phyloP scores from a whole-genome alignment of 35 echinoderm and acorn worm genomes.

The Strongylocentrotus purpuratus region DNA sequence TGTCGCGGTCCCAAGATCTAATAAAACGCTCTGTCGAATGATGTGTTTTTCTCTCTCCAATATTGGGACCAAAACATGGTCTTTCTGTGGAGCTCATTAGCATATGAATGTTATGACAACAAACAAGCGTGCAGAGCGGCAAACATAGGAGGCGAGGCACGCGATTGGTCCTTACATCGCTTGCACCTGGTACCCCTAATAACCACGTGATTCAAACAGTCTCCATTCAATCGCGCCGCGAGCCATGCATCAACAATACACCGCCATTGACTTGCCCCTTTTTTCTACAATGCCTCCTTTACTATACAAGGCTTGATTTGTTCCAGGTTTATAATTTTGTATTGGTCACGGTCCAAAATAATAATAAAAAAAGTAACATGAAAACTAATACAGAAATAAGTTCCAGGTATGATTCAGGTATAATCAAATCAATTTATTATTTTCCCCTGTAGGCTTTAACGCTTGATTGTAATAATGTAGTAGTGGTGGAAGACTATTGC shows the following conservation, averaged over 20 bases:
- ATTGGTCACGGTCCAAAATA: neutral
- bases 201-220: constrained; percentile 46
- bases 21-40: neutral
- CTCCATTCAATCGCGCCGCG: constrained; percentile 27
- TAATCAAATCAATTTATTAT: neutral
- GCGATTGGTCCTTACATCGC: constrained; percentile 30
- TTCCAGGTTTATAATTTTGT: neutral
- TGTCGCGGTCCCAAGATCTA: neutral
- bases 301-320: neutral
- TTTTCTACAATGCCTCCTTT: neutral
- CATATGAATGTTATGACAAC: constrained; percentile 39
- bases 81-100: neutral
- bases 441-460: neutral
- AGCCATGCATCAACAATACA: constrained; percentile 10
- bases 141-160: neutral
- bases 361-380: neutral
- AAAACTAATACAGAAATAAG: neutral
- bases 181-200: constrained; percentile 34
- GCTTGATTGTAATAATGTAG: neutral
- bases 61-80: constrained; percentile 1
- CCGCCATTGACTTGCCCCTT: neutral
- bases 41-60: neutral
- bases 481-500: neutral
- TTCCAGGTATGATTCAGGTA: neutral
- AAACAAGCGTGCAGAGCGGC: constrained; percentile 28